These are phyloP conservation scores for Clarias batrachus DNA, from an alignment of 2,113 vertebrate species.

Conservation along the genomic window DNA sequence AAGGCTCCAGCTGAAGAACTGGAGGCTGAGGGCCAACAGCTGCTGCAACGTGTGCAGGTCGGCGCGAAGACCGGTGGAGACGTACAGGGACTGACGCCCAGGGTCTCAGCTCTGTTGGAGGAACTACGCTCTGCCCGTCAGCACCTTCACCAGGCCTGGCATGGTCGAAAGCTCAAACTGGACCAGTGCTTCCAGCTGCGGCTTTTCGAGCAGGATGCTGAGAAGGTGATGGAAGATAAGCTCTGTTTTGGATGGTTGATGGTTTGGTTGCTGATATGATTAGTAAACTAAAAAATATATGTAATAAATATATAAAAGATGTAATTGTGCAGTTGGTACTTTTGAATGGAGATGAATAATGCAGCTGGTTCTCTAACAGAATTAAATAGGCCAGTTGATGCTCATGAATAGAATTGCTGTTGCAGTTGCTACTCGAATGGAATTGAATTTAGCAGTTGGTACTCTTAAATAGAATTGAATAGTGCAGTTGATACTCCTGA, in stretches of 20 bases:
- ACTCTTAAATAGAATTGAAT: neutral
- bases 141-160: conserved; percentile 98
- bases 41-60: conserved; percentile 88
- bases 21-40: conserved; percentile 89
- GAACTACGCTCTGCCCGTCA: conserved; percentile 91
- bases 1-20: conserved; percentile 94
- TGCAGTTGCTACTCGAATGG: neutral
- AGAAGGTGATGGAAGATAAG: conserved; percentile 78
- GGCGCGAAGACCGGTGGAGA: conserved; percentile 61
- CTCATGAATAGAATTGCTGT: neutral
- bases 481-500: neutral
- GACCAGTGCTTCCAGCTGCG: conserved; percentile 98
- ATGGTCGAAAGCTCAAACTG: conserved; percentile 92
- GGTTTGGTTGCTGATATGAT: neutral
- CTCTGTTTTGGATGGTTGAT: neutral
- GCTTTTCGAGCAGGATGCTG: conserved; percentile 96
- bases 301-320: too few relatives aligned
- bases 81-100: conserved; percentile 87
- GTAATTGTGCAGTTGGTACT: neutral
- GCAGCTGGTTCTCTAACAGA: neutral
- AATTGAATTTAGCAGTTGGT: neutral
- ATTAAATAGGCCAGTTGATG: neutral
- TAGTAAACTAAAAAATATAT: neutral
- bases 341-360: neutral
- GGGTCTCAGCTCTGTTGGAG: conserved; percentile 91